Evolutionary conservation across 1,140 invertebrate genomes (phyloP), one percentile per base, ranked within the genome.

Genomic region (Vanessa atalanta): DNA sequence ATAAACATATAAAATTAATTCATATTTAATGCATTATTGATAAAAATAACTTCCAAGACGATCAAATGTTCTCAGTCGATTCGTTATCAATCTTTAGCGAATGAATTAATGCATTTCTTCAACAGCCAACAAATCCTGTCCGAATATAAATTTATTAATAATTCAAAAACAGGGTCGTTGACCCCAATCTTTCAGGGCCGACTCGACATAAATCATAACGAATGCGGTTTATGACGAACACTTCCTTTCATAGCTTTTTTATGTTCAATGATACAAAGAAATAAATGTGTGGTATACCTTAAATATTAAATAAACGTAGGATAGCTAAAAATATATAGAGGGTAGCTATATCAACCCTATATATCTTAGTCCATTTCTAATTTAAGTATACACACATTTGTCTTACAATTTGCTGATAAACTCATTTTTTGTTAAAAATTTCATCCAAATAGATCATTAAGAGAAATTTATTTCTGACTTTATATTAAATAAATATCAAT

Each of bases 171-270:
- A 61, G 31, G 37, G 57, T 61, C 57, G 57, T 61, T 61, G 57
- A 61, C 57, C 57, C 14, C 57, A 37, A 61, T 61, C 26, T 31
- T 61, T 61, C 57, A 61, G 57, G 23, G 1, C 53, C n/a, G 53
- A 55, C 37, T n/a, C 57, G 26, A 61, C 66, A 69, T 69, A 51
- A 69, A 69, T 69, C 66, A 69, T 69, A 60, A 69, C 57, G 57
- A 61, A 61, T 57, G n/a, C 66, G 51, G 12, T 68, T 68, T 68
- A 68, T 55, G 16, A 37, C 66, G 53, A 69, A 69, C 66, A 69
- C 66, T 69, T 69, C 66, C 66, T 69, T 69, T 69, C 60, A 69
- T 60, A 57, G 66, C 53, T 69, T 68, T 68, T 60, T 69, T 60
- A 69, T 69, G 53, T 69, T 3, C 14, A 14, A 37, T 61, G 14